Evolutionary conservation across 2,797 vertebrate genomes (phyloP), one percentile per base, ranked within the genome.

Genomic region (Rhabdomys pumilio): DNA sequence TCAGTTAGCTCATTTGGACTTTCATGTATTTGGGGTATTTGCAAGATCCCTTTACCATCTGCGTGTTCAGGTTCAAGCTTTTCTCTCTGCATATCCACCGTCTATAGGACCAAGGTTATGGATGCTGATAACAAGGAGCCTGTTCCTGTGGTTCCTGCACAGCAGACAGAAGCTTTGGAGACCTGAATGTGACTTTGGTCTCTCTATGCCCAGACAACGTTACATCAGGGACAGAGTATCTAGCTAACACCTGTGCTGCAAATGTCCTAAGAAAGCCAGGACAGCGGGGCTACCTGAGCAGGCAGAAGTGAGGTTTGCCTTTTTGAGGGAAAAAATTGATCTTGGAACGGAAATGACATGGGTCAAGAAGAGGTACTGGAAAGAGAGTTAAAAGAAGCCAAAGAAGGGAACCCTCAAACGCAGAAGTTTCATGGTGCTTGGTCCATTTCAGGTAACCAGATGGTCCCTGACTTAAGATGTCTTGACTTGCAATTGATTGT

Each of bases 61-160:
- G 8, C 20, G 14, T 5, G 31, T 84, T 84, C 22, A 75, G 47
- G 44, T 29, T 41, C n/a, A 4, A 34, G 24, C 34, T 41, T 61
- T 24, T 6, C 3, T 24, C 38, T 47, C 2, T 24, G 26, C 3
- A 7, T 0, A 8, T 3, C 47, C 53, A 14, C 19, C 0, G 0
- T 80, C 9, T 20, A 3, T 0, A 47, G 92, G 80, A 22, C 14
- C 31, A 31, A 1, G 0, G 19, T 17, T 26, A 3, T 17, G 6
- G 57, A 5, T 75, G 44, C 3, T 0, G 6, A 34, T 38, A 67
- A 19, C 4, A 41, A 10, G 2, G 1, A 41, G 53, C 53, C 34
- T 17, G 24, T n/a, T 26, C 53, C 38, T 17, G 2, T 10, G 81
- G n/a, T 81, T 34, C 63, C 89, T 34, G 72, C 94, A 80, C 0